These are phyloP conservation scores for Athene noctua DNA, from an alignment of 2,113 vertebrate genomes.

Conservation along the genomic window DNA sequence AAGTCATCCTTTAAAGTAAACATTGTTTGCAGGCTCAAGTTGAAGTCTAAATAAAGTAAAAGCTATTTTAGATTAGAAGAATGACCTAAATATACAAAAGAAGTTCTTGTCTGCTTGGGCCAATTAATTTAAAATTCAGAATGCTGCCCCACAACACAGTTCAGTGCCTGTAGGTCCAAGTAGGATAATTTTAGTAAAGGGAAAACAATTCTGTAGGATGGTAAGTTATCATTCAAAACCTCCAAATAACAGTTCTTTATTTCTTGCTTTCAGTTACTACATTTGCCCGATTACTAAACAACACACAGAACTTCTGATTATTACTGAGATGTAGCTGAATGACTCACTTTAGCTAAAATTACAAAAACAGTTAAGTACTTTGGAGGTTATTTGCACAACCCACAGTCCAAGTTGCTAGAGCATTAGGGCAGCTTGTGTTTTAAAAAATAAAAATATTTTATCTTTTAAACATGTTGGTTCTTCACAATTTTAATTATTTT, in stretches of 20 bases:
- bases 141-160: neutral
- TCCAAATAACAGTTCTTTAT: neutral
- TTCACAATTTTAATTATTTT: neutral
- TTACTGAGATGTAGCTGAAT: neutral
- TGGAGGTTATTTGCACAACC: neutral
- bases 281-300: neutral
- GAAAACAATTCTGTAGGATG: neutral
- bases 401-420: neutral
- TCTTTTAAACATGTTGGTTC: neutral
- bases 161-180: neutral
- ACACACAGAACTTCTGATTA: neutral
- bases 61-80: neutral
- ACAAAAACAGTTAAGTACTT: neutral
- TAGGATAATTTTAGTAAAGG: neutral
- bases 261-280: neutral
- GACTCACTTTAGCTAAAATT: neutral
- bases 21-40: neutral
- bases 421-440: neutral
- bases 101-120: neutral
- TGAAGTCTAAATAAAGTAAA: neutral
- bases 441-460: neutral
- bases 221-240: neutral
- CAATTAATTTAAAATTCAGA: neutral
- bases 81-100: neutral
- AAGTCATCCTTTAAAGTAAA: neutral